Conservation (phyloP, 2,113 vertebrate genomes). For the Morphnarchus princeps region DNA sequence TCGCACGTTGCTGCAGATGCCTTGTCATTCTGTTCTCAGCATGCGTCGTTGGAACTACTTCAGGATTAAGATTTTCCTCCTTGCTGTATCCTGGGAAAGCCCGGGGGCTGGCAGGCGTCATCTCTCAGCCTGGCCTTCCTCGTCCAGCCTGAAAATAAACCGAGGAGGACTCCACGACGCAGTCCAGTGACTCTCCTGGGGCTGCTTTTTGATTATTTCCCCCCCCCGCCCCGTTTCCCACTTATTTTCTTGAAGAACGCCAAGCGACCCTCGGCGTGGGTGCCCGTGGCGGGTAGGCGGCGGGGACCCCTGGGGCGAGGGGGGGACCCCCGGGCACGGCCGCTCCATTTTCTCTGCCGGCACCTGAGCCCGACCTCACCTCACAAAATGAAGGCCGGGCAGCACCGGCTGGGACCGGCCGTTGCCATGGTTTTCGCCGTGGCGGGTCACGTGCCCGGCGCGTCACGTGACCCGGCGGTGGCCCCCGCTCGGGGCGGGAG, state of each 20-base stretch:
- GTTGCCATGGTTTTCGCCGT: conserved; percentile 88
- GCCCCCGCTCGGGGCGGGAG: conserved; percentile 76
- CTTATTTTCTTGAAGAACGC: background rate
- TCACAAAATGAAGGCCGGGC: conserved; percentile 89
- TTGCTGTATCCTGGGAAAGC: background rate
- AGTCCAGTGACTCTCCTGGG: fast-evolving
- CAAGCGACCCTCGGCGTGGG: fast-evolving
- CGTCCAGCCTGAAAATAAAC: background rate
- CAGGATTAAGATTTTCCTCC: background rate
- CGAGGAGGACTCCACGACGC: fast-evolving
- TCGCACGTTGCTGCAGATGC: background rate
- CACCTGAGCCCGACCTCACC: conserved; percentile 83
- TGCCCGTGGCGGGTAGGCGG: fast-evolving
- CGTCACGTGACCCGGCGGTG: conserved; percentile 79
- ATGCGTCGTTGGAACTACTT: fast-evolving
- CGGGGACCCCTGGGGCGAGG: fast-evolving
- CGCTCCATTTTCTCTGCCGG: conserved; percentile 81
- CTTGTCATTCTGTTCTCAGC: fast-evolving
- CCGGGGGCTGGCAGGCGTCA: fast-evolving
- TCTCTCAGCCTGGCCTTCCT: background rate
- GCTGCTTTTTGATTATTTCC: too few species aligned
- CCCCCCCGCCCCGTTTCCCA: background rate
- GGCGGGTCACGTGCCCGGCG: conserved; percentile 81
- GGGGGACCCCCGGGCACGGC: background rate
- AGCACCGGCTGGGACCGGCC: conserved; percentile 85